These are phyloP conservation scores for Platorchestia sp. DNA, from an alignment of 1,140 invertebrate species.

Conservation along the genomic window DNA sequence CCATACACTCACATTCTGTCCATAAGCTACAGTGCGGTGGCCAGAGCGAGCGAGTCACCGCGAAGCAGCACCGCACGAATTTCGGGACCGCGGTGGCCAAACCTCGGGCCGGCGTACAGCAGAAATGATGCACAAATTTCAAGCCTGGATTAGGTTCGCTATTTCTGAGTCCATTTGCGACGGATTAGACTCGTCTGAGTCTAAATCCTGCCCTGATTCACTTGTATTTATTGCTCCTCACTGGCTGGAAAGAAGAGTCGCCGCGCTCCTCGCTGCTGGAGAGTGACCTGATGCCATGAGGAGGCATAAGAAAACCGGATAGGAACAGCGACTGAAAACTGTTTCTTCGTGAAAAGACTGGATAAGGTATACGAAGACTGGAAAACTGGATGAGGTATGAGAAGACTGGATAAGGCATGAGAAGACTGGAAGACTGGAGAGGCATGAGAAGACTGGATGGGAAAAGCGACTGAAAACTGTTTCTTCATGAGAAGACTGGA, in stretches of 20 bases:
- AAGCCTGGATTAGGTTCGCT: conserved; percentile 43
- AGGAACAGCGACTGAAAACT: too few species aligned
- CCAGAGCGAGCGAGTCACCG: too few species aligned
- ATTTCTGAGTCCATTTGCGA: conserved; percentile 51
- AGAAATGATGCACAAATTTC: conserved; percentile 43
- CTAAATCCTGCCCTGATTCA: conserved; percentile 13
- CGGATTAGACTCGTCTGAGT: conserved; percentile 29
- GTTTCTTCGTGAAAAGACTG: too few species aligned
- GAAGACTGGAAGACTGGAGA: too few species aligned
- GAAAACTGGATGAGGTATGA: too few species aligned
- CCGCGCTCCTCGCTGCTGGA: not conserved
- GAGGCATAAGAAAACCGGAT: not conserved
- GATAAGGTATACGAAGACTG: too few species aligned
- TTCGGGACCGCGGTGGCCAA: not conserved
- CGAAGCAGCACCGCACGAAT: not conserved
- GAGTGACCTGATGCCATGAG: not conserved
- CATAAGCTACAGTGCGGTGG: too few species aligned
- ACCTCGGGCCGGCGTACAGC: not conserved
- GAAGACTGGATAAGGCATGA: too few species aligned
- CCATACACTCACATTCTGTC: too few species aligned
- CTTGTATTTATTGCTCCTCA: conserved; percentile 45
- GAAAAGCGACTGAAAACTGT: too few species aligned
- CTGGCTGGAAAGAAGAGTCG: not conserved
- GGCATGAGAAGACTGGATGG: too few species aligned
- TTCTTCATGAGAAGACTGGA: too few species aligned